A percentile compares a stretch with the other conserved stretches of the same genome.
phyloP scores from a whole-genome alignment of 2,113 vertebrate species.

The Alexandromys fortis region DNA sequence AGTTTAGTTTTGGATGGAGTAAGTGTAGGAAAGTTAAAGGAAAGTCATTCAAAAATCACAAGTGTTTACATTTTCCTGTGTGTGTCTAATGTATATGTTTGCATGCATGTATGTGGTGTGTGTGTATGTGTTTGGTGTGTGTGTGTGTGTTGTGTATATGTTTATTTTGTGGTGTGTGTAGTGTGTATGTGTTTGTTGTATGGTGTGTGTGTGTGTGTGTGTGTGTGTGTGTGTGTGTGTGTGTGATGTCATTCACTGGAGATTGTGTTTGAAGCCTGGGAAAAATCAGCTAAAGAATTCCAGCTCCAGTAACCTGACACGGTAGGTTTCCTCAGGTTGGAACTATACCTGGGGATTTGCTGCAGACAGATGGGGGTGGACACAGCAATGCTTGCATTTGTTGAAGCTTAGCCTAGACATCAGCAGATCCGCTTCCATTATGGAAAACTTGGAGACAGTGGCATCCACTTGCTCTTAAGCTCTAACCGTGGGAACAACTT shows the following conservation, averaged over 20 bases:
- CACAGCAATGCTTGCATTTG: neutral
- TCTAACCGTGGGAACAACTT: neutral
- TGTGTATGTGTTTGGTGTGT: neutral
- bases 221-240: neutral
- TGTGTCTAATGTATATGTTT: neutral
- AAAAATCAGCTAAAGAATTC: conserved; percentile 29
- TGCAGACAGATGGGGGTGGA: neutral
- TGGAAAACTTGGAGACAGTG: neutral
- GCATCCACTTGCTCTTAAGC: neutral
- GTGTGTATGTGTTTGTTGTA: neutral
- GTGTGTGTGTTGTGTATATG: neutral
- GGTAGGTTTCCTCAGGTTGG: conserved; percentile 26
- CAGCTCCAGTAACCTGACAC: neutral
- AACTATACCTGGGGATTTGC: neutral
- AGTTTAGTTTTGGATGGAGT: conserved; percentile 21
- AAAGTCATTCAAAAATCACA: conserved; percentile 51
- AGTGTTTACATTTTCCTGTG: neutral
- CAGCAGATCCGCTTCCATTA: neutral
- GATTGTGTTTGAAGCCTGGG: conserved; percentile 21
- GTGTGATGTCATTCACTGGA: neutral
- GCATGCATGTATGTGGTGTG: neutral
- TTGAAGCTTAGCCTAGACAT: neutral
- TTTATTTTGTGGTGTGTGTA: neutral
- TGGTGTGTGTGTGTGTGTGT: neutral
- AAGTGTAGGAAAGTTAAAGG: conserved; percentile 44